These are phyloP conservation scores for Salmo trutta DNA, from an alignment of 2,797 vertebrate genomes.

Conservation along the genomic window DNA sequence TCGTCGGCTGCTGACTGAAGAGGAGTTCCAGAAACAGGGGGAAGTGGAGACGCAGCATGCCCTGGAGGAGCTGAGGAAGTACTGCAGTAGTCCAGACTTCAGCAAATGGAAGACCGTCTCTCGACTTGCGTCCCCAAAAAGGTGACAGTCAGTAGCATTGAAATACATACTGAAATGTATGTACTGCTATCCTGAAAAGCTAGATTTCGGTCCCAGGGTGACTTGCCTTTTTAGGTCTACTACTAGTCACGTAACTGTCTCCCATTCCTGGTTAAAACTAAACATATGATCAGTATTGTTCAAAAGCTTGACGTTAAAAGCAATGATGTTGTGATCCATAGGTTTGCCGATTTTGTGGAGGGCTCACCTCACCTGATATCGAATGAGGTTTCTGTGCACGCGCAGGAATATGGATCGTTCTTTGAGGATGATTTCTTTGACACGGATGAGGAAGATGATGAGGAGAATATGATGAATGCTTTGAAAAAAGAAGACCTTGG, in stretches of 20 bases:
- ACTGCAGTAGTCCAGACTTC: conserved; percentile 88
- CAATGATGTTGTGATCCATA: conserved; percentile 48
- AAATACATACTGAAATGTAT: not conserved
- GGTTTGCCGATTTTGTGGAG: conserved; percentile 94
- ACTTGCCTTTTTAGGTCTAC: not conserved
- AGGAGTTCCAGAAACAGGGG: conserved; percentile 86
- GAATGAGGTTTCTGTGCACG: conserved; percentile 86
- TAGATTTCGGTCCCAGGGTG: not conserved
- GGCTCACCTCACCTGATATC: conserved; percentile 86
- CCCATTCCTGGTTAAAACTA: not conserved
- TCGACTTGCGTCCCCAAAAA: conserved; percentile 90
- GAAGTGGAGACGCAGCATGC: conserved; percentile 87
- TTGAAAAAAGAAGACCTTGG: conserved; percentile 19
- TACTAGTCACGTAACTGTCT: not conserved
- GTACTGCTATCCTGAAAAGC: not conserved
- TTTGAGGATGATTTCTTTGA: conserved; percentile 84
- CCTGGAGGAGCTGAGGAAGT: conserved; percentile 83
- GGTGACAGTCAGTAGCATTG: conserved; percentile 69
- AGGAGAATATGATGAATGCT: not conserved
- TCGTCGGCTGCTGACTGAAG: conserved; percentile 86
- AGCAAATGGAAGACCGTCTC: conserved; percentile 87
- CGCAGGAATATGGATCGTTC: conserved; percentile 84
- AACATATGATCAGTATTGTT: not conserved
- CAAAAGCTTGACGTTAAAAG: not conserved
- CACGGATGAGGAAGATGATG: conserved; percentile 76